These are phyloP conservation scores for Eristalis pertinax DNA, from an alignment of 2,888 invertebrate species.

Conservation along the genomic window DNA sequence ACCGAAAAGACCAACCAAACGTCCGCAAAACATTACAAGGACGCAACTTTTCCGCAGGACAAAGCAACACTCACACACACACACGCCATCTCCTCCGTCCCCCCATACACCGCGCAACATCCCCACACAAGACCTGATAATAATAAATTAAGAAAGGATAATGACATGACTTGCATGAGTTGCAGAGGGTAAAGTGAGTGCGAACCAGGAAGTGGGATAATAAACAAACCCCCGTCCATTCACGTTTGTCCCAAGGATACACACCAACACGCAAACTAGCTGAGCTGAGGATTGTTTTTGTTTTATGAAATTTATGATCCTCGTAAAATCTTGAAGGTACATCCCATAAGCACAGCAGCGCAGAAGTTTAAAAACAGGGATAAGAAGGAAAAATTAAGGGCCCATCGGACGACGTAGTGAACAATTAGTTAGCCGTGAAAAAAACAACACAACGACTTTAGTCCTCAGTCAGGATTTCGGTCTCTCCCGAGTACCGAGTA, in stretches of 20 bases:
- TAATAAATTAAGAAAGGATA: conserved; percentile 72
- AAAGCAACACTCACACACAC: conserved; percentile 20
- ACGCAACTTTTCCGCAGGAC: conserved; percentile 5
- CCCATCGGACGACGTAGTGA: conserved; percentile 65
- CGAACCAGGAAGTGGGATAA: conserved; percentile 63
- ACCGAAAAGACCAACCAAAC: background rate
- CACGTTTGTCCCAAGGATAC: background rate
- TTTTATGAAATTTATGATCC: conserved; percentile 57
- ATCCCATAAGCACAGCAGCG: background rate
- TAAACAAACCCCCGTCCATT: conserved; percentile 24
- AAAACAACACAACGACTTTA: too few relatives aligned
- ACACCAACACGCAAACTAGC: background rate
- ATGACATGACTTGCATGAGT: conserved; percentile 59
- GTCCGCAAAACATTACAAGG: background rate
- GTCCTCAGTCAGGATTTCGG: conserved; percentile 31
- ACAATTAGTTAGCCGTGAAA: conserved; percentile 54
- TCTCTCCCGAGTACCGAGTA: too few relatives aligned
- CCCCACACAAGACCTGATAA: conserved; percentile 43
- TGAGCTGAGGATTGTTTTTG: conserved; percentile 10
- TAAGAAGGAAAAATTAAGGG: conserved; percentile 56
- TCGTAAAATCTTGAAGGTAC: conserved; percentile 59
- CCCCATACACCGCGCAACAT: too few relatives aligned
- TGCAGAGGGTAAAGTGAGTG: conserved; percentile 53
- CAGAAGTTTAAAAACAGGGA: conserved; percentile 23
- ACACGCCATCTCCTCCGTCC: conserved; percentile 5